Percentiles rank a stretch among this genome's conserved stretches.
phyloP scores from a whole-genome alignment of 2,797 vertebrate species.

The Tarsius wallacei region DNA sequence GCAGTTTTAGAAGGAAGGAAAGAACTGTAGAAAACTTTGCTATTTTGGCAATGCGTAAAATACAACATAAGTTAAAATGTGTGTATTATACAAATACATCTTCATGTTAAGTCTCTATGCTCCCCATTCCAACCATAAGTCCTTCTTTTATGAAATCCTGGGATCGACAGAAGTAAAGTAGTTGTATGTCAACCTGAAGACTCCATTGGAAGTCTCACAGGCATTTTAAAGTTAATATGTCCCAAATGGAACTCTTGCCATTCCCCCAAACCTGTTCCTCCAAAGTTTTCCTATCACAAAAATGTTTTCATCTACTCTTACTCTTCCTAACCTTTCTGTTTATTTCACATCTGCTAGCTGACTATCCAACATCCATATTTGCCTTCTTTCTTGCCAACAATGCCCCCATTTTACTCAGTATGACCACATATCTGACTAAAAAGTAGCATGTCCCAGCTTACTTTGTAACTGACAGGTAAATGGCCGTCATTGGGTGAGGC shows the following conservation, averaged over 20 bases:
- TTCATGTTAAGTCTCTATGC: background rate
- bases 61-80: background rate
- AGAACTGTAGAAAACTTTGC: background rate
- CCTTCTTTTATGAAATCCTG: conserved; percentile 29
- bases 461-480: background rate
- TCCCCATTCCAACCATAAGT: background rate
- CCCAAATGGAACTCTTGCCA: background rate
- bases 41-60: conserved; percentile 54
- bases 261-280: background rate
- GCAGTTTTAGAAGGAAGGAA: background rate
- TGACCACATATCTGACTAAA: background rate
- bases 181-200: background rate
- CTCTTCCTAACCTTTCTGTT: background rate
- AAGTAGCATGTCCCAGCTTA: background rate
- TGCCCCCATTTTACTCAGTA: background rate
- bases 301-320: background rate
- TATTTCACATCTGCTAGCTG: background rate
- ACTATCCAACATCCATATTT: background rate
- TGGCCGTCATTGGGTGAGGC: background rate
- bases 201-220: background rate
- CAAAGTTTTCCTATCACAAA: background rate
- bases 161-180: background rate
- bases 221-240: background rate
- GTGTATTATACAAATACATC: background rate
- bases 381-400: background rate